These are phyloP conservation scores for Scaptomyza parva DNA, from an alignment of 2,888 invertebrate species.

Conservation along the genomic window DNA sequence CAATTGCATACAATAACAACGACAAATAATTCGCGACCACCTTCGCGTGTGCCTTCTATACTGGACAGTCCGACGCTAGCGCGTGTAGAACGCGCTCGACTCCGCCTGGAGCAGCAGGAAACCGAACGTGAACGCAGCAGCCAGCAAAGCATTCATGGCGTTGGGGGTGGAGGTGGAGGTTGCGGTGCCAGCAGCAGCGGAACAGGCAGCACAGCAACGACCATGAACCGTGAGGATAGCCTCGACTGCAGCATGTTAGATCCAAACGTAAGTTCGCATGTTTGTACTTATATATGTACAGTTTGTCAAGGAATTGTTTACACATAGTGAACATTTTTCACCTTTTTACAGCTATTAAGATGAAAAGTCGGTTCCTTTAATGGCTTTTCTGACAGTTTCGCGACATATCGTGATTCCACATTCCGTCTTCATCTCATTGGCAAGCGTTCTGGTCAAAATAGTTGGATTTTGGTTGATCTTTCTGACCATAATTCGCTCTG, in stretches of 20 bases:
- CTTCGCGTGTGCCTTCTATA: slow-evolving; percentile 85
- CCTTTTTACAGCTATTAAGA: no score
- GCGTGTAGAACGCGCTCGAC: slow-evolving; percentile 87
- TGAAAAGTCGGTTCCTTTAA: no score
- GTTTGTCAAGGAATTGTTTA: no score
- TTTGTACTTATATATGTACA: no score
- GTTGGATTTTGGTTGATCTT: no score
- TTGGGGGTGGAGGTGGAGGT: slow-evolving; percentile 48
- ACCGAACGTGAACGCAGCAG: slow-evolving; percentile 60
- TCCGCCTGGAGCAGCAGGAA: slow-evolving; percentile 85
- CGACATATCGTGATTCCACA: no score
- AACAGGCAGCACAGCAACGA: slow-evolving; percentile 74
- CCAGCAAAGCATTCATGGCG: slow-evolving; percentile 62
- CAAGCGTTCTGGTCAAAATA: no score
- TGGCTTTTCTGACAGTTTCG: no score
- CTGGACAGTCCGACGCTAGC: slow-evolving; percentile 87
- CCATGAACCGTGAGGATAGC: slow-evolving; percentile 83
- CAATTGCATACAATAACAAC: slow-evolving; percentile 63
- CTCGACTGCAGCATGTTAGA: slow-evolving; percentile 83
- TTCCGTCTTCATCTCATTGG: no score
- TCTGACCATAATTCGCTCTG: no score
- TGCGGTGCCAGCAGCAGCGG: slow-evolving; percentile 73
- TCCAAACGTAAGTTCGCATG: slow-evolving; percentile 82
- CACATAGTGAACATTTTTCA: no score
- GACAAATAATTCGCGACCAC: slow-evolving; percentile 69